Evolutionary conservation across 2,113 vertebrate genomes (phyloP).

Genomic region (Urocynchramus pylzowi): DNA sequence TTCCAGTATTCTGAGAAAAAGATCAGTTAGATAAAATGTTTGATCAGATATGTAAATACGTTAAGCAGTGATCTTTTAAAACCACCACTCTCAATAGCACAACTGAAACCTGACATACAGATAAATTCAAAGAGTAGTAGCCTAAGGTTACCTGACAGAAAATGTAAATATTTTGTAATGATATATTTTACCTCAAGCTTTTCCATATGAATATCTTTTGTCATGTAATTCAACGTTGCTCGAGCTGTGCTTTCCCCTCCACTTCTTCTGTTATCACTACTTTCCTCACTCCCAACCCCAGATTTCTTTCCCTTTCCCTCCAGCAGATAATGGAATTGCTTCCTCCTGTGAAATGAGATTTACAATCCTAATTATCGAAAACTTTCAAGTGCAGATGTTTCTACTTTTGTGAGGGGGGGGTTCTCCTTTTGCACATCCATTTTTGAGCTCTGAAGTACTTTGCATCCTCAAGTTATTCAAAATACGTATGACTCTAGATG

Average conservation of each 20-base stretch:
- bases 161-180: not conserved
- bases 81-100: not conserved
- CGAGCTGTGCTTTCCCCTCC: conserved; percentile 83
- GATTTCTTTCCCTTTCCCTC: conserved; percentile 86
- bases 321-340: conserved; percentile 86
- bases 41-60: not conserved
- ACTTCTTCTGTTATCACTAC: conserved; percentile 80
- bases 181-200: conserved; percentile 81
- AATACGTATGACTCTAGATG: not conserved
- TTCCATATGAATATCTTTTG: conserved; percentile 80
- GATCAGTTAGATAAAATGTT: not conserved
- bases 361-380: not conserved
- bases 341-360: conserved; percentile 78
- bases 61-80: not conserved
- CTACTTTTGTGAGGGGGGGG: not conserved
- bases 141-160: not conserved
- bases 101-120: not conserved
- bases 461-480: not conserved
- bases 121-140: not conserved
- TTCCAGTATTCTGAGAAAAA: not conserved
- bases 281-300: conserved; percentile 80
- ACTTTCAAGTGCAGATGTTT: not conserved
- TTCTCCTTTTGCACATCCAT: not conserved
- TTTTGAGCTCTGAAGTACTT: not conserved
- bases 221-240: conserved; percentile 83